Evolutionary conservation across 1,140 invertebrate species (phyloP).

Genomic region (Himalopsyche phryganea): DNA sequence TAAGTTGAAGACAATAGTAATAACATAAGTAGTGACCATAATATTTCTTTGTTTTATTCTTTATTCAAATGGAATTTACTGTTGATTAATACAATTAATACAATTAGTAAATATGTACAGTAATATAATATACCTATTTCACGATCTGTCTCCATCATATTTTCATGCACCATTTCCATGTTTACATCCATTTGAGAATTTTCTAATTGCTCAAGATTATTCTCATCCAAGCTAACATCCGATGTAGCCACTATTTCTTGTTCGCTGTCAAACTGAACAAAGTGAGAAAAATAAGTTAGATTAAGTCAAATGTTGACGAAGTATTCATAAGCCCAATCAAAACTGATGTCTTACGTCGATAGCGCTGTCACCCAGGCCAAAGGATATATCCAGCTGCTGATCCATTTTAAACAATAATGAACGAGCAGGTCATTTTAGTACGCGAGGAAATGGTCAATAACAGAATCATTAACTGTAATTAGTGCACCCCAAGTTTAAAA

Average conservation of each 20-base stretch:
- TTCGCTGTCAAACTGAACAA: slow-evolving; percentile 16
- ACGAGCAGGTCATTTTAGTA: not conserved
- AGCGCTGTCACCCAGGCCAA: slow-evolving; percentile 41
- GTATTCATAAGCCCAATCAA: slow-evolving; percentile 1
- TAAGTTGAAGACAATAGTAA: too few species aligned
- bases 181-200: slow-evolving; percentile 18
- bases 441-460: too few species aligned
- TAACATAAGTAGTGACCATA: too few species aligned
- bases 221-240: slow-evolving; percentile 11
- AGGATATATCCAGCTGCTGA: slow-evolving; percentile 44
- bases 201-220: slow-evolving; percentile 4
- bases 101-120: too few species aligned
- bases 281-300: not conserved
- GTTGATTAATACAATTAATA: too few species aligned
- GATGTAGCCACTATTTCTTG: slow-evolving; percentile 18
- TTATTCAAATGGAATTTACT: too few species aligned
- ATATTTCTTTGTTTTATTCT: too few species aligned
- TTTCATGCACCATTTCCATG: slow-evolving; percentile 17
- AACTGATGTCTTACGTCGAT: slow-evolving; percentile 39
- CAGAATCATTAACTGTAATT: too few species aligned
- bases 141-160: slow-evolving; percentile 15
- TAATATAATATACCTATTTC: too few species aligned
- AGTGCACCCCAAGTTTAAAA: too few species aligned
- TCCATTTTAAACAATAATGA: slow-evolving; percentile 39
- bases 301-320: not conserved